phyloP scores from a whole-genome alignment of 2,113 vertebrate species.

The Sprattus sprattus region DNA sequence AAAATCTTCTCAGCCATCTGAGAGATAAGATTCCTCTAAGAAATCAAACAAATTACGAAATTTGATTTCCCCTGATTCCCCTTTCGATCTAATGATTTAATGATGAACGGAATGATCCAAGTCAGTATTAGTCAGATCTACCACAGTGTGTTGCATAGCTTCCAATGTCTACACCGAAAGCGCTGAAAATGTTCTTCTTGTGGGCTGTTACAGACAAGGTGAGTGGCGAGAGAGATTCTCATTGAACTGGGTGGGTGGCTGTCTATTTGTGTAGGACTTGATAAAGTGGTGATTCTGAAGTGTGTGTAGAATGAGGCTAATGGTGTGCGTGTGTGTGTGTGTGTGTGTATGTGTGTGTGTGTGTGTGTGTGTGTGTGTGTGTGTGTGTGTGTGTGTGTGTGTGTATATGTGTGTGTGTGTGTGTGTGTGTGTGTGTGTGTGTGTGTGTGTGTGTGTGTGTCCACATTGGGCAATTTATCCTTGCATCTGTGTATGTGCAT shows the following conservation, averaged over 20 bases:
- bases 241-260: slow-evolving; percentile 33
- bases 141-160: not conserved
- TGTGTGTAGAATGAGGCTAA: slow-evolving; percentile 28
- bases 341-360: slow-evolving; percentile 24
- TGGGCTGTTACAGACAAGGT: not conserved
- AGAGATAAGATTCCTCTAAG: not conserved
- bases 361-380: slow-evolving; percentile 22
- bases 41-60: not conserved
- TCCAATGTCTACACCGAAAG: not conserved
- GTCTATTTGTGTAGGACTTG: slow-evolving; percentile 54
- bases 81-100: not conserved
- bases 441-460: not conserved
- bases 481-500: not conserved
- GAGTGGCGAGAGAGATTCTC: slow-evolving; percentile 40
- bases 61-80: not conserved
- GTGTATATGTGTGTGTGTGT: not conserved
- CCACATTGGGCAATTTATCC: no score
- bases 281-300: slow-evolving; percentile 45
- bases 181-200: not conserved
- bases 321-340: not conserved
- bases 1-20: not conserved
- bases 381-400: slow-evolving; percentile 14
- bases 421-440: not conserved
- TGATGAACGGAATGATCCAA: not conserved
- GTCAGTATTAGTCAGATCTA: not conserved